Percentiles rank a stretch among this genome's conserved stretches.
Conservation (phyloP, 2,888 invertebrate species). For the Eupithecia insigniata region DNA sequence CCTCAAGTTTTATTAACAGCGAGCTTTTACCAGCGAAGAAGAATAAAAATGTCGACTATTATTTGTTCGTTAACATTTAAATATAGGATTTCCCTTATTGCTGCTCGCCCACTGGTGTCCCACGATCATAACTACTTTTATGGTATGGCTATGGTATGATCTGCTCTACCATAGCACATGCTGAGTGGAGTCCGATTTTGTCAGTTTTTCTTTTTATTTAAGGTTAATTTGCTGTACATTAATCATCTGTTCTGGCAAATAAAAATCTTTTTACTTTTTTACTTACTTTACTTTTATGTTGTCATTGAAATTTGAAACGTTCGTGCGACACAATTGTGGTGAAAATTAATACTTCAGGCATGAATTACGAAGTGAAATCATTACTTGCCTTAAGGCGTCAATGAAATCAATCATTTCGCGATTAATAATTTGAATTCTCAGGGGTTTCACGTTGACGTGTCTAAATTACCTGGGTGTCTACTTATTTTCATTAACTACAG, state of each 20-base stretch:
- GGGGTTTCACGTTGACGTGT: not conserved
- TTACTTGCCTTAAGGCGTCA: not conserved
- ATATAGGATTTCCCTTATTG: not conserved
- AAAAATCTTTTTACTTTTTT: no score
- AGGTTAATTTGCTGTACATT: no score
- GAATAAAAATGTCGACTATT: not conserved
- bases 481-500: not conserved
- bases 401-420: not conserved
- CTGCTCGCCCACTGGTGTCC: not conserved
- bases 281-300: no score
- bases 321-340: not conserved
- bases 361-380: not conserved
- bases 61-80: not conserved
- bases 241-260: no score
- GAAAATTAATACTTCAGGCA: constrained; percentile 1
- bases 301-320: not conserved
- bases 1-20: not conserved
- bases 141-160: no score
- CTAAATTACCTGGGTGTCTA: not conserved
- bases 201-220: no score
- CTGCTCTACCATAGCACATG: no score
- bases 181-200: no score
- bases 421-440: not conserved
- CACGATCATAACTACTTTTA: not conserved
- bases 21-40: not conserved